Evolutionary conservation across 1,140 invertebrate genomes (phyloP).

Genomic region (Hylyphantes graminicola): DNA sequence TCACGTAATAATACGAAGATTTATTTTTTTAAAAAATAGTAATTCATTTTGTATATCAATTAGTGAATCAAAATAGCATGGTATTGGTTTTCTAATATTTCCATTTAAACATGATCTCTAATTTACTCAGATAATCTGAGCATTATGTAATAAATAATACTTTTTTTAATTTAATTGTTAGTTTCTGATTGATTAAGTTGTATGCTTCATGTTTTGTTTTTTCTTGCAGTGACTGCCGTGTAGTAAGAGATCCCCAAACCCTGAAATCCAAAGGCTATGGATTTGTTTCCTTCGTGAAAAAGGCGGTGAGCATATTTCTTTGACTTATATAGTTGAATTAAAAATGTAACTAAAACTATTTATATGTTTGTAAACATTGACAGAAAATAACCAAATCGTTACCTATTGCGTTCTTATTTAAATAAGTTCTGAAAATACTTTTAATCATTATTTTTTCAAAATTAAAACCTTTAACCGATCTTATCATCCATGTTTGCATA

Average conservation of each 20-base stretch:
- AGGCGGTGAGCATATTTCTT: constrained; percentile 70
- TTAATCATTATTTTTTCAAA: too few relatives aligned
- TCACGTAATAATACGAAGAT: neutral
- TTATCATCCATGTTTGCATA: too few relatives aligned
- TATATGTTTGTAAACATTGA: too few relatives aligned
- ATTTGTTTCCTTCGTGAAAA: constrained; percentile 99
- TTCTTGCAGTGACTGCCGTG: constrained; percentile 84
- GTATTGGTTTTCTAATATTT: too few relatives aligned
- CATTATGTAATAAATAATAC: neutral
- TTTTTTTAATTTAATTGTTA: neutral
- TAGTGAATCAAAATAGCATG: too few relatives aligned
- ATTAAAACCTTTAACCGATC: too few relatives aligned
- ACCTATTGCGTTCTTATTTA: too few relatives aligned
- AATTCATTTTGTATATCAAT: neutral
- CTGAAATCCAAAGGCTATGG: constrained; percentile 99
- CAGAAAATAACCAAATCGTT: too few relatives aligned
- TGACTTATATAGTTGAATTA: too few relatives aligned
- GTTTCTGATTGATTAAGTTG: neutral
- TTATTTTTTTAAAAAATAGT: neutral
- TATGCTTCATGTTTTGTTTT: constrained; percentile 15
- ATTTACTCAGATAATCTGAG: neutral
- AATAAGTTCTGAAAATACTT: too few relatives aligned
- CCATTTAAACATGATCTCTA: neutral
- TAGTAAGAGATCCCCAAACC: constrained; percentile 97
- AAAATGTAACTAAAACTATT: too few relatives aligned